Conservation (phyloP, 2,797 vertebrate species). For the Gymnoscopelus microlampas region DNA sequence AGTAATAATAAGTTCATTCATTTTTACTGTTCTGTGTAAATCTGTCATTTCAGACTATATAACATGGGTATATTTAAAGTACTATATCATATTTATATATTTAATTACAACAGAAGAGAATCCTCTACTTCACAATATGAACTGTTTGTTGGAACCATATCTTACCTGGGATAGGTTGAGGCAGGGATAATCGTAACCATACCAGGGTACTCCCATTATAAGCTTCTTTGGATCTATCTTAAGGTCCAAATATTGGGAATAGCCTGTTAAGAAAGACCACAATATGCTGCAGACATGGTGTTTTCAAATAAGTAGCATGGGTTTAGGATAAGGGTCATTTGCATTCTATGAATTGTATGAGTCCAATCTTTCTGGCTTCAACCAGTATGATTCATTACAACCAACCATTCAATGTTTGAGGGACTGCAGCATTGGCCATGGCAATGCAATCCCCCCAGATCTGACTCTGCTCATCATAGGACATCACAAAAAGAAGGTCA, state of each 20-base stretch:
- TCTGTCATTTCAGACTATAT: no score
- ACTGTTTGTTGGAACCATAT: background rate
- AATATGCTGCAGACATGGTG: background rate
- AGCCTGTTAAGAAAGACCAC: conserved; percentile 78
- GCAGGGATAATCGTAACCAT: conserved; percentile 95
- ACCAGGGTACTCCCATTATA: conserved; percentile 97
- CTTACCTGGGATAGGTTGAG: conserved; percentile 85
- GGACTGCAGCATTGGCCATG: conserved; percentile 90
- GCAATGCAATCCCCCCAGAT: conserved; percentile 89
- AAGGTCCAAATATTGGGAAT: conserved; percentile 86
- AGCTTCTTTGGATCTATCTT: conserved; percentile 89
- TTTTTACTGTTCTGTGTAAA: no score
- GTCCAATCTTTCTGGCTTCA: background rate
- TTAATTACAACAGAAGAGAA: no score
- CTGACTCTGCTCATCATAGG: conserved; percentile 95
- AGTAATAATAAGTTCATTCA: no score
- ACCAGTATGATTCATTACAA: conserved; percentile 3
- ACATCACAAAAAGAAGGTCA: conserved; percentile 98
- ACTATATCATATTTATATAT: no score
- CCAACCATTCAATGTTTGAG: conserved; percentile 89
- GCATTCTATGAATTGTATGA: background rate
- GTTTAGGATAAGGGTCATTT: background rate
- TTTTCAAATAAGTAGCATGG: background rate
- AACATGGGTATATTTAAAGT: no score
- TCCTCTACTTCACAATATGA: no score